Evolutionary conservation across 2,888 invertebrate genomes (phyloP).

Genomic region (Leucania comma): DNA sequence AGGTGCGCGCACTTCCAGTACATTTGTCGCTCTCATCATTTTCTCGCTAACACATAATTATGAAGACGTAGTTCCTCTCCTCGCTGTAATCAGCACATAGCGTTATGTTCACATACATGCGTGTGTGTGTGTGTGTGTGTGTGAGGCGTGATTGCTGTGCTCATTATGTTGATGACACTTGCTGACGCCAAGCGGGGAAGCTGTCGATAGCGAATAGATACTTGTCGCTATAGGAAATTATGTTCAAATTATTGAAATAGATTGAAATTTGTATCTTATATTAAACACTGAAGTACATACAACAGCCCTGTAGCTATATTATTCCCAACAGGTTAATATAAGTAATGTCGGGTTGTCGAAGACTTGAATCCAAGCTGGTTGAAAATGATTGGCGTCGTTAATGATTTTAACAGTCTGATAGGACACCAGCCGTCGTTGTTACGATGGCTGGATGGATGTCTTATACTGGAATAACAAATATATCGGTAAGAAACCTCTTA

Average conservation of each 20-base stretch:
- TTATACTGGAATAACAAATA: no score
- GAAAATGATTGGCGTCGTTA: no score
- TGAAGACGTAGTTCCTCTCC: slow-evolving; percentile 9
- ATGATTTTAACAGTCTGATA: no score
- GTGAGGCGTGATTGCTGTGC: slow-evolving; percentile 69
- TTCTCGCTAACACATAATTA: slow-evolving; percentile 45
- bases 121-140: slow-evolving; percentile 23
- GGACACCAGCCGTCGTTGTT: no score
- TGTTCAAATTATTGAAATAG: no score
- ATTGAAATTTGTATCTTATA: background rate
- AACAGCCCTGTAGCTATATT: no score
- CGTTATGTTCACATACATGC: slow-evolving; percentile 33
- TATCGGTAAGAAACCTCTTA: no score
- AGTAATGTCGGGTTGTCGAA: background rate
- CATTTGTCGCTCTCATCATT: slow-evolving; percentile 14
- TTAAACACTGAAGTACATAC: background rate
- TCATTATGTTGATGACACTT: slow-evolving; percentile 72
- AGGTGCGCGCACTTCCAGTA: slow-evolving; percentile 13
- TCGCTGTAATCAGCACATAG: slow-evolving; percentile 47
- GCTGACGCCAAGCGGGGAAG: slow-evolving; percentile 57
- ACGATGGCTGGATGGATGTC: no score
- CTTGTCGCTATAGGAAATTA: background rate
- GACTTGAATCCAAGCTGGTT: no score
- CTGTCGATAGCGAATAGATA: slow-evolving; percentile 31
- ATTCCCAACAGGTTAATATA: no score